These are phyloP conservation scores for Leptodactylus fallax DNA, from an alignment of 2,797 vertebrate genomes.

Conservation along the genomic window DNA sequence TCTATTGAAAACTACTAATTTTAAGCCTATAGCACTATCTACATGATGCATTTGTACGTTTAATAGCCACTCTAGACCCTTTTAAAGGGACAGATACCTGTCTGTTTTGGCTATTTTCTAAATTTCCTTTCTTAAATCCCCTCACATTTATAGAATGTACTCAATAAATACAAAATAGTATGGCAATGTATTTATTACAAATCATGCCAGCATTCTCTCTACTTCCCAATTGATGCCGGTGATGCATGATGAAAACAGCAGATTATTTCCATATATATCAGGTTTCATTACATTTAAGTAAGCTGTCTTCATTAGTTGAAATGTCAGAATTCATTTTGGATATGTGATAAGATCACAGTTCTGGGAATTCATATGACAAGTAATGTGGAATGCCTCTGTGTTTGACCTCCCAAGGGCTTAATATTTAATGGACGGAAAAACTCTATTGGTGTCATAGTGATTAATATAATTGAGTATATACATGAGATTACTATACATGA, in stretches of 20 bases:
- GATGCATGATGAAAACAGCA: conserved; percentile 40
- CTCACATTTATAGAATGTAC: neutral
- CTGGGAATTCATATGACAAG: conserved; percentile 37
- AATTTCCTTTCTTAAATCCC: too few species aligned
- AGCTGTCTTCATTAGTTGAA: conserved; percentile 56
- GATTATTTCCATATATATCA: conserved; percentile 56
- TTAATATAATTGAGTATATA: conserved; percentile 30
- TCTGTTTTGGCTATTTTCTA: too few species aligned
- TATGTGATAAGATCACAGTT: conserved; percentile 49
- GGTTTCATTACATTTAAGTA: conserved; percentile 39
- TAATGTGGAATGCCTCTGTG: conserved; percentile 39
- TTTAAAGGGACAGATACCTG: too few species aligned
- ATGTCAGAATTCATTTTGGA: conserved; percentile 54
- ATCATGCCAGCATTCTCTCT: neutral
- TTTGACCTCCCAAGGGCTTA: conserved; percentile 36
- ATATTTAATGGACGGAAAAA: conserved; percentile 37
- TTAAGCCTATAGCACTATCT: too few species aligned
- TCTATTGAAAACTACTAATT: too few species aligned
- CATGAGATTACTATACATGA: neutral
- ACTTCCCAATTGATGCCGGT: neutral
- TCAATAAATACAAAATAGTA: neutral
- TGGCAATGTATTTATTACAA: neutral
- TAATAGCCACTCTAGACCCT: too few species aligned
- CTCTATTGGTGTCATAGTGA: conserved; percentile 31
- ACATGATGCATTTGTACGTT: too few species aligned